phyloP scores from a whole-genome alignment of 2,113 vertebrate genomes.

The Malurus melanocephalus region DNA sequence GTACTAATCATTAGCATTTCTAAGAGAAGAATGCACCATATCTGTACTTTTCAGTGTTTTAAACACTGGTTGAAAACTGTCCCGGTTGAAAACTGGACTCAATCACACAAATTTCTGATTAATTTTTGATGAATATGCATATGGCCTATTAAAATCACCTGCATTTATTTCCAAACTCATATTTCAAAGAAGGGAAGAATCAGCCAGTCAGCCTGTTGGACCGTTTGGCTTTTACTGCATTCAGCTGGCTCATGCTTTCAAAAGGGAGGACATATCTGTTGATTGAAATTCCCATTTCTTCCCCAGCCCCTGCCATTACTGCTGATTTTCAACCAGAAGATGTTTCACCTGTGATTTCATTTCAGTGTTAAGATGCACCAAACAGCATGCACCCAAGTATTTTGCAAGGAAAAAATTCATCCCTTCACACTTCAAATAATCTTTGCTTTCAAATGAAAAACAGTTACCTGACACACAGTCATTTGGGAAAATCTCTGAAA shows the following conservation, averaged over 20 bases:
- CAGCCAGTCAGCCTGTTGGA: background rate
- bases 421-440: background rate
- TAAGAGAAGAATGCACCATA: background rate
- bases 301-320: background rate
- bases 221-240: background rate
- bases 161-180: background rate
- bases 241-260: background rate
- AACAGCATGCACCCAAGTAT: background rate
- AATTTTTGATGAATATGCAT: background rate
- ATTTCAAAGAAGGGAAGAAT: background rate
- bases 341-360: background rate
- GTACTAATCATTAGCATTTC: slow-evolving; percentile 38
- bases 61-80: too few relatives aligned
- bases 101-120: background rate
- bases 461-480: background rate
- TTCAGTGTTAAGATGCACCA: background rate
- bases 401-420: background rate
- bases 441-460: slow-evolving; percentile 19
- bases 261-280: background rate
- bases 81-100: background rate
- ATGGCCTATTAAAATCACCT: background rate
- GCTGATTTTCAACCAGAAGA: background rate
- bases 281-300: background rate
- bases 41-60: slow-evolving; percentile 30
- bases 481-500: slow-evolving; percentile 4